Percentiles rank a stretch among this genome's conserved stretches.
Conservation (phyloP, 2,888 invertebrate genomes). For the Nudaria mundana region DNA sequence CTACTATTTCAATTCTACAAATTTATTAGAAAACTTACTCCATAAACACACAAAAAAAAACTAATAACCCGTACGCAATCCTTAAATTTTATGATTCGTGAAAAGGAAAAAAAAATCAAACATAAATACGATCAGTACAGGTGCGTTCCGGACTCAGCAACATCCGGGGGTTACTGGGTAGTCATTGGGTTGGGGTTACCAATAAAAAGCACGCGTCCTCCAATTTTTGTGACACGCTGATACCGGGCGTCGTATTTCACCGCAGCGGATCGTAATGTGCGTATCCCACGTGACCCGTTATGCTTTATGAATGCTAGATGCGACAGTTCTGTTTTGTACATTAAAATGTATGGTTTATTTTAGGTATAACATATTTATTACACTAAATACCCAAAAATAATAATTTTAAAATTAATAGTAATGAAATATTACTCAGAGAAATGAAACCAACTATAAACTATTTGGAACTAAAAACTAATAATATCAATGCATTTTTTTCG, state of each 20-base stretch:
- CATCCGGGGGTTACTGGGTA: conserved; percentile 12
- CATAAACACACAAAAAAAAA: neutral
- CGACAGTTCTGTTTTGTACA: conserved; percentile 9
- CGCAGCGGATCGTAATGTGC: conserved; percentile 56
- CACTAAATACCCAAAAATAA: too few relatives aligned
- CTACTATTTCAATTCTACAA: neutral
- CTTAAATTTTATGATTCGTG: conserved; percentile 11
- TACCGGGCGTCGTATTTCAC: conserved; percentile 58
- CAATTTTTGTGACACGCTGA: conserved; percentile 63
- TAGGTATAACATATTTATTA: neutral
- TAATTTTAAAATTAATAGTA: too few relatives aligned
- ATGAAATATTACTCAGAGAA: too few relatives aligned
- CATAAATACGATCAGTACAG: conserved; percentile 38
- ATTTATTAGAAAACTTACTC: neutral
- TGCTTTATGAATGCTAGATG: conserved; percentile 25
- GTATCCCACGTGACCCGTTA: conserved; percentile 48
- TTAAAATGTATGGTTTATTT: conserved; percentile 6
- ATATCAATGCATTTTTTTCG: too few relatives aligned
- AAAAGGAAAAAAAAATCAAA: conserved; percentile 19
- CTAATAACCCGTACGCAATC: conserved; percentile 2
- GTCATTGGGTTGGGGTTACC: conserved; percentile 19
- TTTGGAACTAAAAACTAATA: too few relatives aligned
- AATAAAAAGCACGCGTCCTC: conserved; percentile 60
- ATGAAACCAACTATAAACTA: too few relatives aligned
- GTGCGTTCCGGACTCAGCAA: conserved; percentile 37